Percentiles rank a stretch among this genome's conserved stretches.
Evolutionary conservation across 2,113 vertebrate species (phyloP).

Genomic region (Cnemophilus loriae): DNA sequence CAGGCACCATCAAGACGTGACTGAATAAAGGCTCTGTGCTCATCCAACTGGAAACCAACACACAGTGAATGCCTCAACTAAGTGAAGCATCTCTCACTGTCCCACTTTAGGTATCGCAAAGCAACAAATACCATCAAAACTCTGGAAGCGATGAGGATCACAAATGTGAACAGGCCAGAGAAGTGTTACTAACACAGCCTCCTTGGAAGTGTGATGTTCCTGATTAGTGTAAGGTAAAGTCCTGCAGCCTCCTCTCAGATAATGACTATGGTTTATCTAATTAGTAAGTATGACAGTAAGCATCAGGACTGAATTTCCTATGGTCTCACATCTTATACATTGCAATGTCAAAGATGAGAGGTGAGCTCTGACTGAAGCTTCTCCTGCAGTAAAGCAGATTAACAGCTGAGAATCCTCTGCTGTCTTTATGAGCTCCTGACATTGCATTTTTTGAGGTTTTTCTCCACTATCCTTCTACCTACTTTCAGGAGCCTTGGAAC

Average conservation of each 20-base stretch:
- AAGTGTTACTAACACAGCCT: neutral
- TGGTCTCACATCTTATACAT: neutral
- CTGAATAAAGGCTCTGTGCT: neutral
- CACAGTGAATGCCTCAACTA: neutral
- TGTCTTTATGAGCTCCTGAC: neutral
- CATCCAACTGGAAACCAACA: fast-evolving
- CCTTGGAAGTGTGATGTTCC: neutral
- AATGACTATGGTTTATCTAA: neutral
- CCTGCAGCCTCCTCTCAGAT: neutral
- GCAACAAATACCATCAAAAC: neutral
- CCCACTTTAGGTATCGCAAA: neutral
- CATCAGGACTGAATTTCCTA: neutral
- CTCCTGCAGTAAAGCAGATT: neutral
- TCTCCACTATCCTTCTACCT: neutral
- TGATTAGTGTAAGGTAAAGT: neutral
- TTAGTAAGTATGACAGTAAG: neutral
- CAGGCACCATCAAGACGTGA: neutral
- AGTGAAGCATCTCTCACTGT: neutral
- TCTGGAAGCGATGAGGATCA: neutral
- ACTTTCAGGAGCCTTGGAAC: neutral
- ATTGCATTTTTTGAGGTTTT: neutral
- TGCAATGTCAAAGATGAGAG: neutral
- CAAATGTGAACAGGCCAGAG: neutral
- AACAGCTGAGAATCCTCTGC: neutral
- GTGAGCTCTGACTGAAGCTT: neutral